A percentile compares a stretch with the other conserved stretches of the same genome.
Conservation (phyloP, 1,140 invertebrate species). For the Pseudobourletiella spinata region DNA sequence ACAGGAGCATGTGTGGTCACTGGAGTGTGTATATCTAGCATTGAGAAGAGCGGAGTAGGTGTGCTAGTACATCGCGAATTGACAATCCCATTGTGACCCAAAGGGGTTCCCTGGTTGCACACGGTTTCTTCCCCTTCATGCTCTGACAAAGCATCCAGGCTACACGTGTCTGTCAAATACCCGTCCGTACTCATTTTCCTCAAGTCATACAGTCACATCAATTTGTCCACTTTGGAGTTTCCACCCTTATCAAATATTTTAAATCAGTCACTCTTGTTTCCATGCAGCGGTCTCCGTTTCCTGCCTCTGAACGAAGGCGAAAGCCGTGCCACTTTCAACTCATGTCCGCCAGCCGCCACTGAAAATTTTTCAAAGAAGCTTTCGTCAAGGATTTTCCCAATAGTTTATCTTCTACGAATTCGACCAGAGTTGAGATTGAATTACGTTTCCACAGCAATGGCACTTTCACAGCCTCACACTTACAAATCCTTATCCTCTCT, state of each 20-base stretch:
- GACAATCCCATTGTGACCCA: too few relatives aligned
- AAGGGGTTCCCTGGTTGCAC: neutral
- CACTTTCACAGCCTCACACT: too few relatives aligned
- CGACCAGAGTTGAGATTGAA: too few relatives aligned
- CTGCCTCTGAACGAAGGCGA: neutral
- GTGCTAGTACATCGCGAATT: neutral
- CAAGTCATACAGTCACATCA: neutral
- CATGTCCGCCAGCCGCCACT: too few relatives aligned
- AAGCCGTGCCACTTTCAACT: neutral
- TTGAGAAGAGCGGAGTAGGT: neutral
- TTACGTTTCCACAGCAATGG: too few relatives aligned
- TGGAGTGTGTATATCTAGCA: neutral
- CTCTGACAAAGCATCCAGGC: conserved; percentile 10
- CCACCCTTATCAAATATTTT: neutral
- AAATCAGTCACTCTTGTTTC: too few relatives aligned
- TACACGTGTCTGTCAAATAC: conserved; percentile 4
- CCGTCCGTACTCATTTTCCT: conserved; percentile 3
- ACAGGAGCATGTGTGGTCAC: neutral
- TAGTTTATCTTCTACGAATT: too few relatives aligned
- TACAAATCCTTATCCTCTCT: too few relatives aligned
- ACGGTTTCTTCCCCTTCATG: neutral
- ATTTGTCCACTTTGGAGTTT: neutral
- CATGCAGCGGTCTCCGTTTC: neutral
- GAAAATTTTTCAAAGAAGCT: too few relatives aligned
- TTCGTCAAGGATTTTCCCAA: too few relatives aligned